A percentile compares a stretch with the other conserved stretches of the same genome.
phyloP scores from a whole-genome alignment of 2,888 invertebrate genomes.

The Zygaena filipendulae region DNA sequence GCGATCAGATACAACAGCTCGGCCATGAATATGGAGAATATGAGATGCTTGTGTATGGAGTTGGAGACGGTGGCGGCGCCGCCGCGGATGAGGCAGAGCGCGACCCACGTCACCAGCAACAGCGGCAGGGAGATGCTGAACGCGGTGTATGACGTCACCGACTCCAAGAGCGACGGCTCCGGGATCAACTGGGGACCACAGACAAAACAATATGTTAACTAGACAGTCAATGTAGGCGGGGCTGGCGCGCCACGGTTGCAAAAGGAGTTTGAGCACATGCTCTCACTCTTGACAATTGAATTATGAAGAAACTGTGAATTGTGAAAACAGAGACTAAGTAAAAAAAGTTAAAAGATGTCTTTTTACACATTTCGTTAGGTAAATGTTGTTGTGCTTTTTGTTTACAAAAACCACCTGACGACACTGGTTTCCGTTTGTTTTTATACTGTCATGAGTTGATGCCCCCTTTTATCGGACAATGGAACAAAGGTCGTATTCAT shows the following conservation, averaged over 20 bases:
- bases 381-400: too few species aligned
- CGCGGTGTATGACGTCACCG: slow-evolving; percentile 90
- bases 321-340: too few species aligned
- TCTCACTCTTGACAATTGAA: background rate
- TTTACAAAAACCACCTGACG: too few species aligned
- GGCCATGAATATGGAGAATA: slow-evolving; percentile 89
- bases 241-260: too few species aligned
- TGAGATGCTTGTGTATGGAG: slow-evolving; percentile 92
- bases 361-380: too few species aligned
- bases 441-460: too few species aligned
- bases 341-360: too few species aligned
- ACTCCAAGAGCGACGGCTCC: slow-evolving; percentile 86
- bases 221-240: too few species aligned
- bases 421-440: too few species aligned
- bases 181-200: slow-evolving; percentile 74
- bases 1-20: slow-evolving; percentile 89
- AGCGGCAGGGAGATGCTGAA: slow-evolving; percentile 87
- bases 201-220: slow-evolving; percentile 5
- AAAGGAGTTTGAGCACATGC: background rate
- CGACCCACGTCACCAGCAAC: slow-evolving; percentile 80
- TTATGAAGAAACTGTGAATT: too few species aligned
- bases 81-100: slow-evolving; percentile 84
- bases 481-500: too few species aligned
- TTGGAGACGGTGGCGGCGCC: slow-evolving; percentile 89
- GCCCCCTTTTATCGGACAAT: too few species aligned